Evolutionary conservation across 2,797 vertebrate genomes (phyloP).

Genomic region (Paedocypris micromegethes): DNA sequence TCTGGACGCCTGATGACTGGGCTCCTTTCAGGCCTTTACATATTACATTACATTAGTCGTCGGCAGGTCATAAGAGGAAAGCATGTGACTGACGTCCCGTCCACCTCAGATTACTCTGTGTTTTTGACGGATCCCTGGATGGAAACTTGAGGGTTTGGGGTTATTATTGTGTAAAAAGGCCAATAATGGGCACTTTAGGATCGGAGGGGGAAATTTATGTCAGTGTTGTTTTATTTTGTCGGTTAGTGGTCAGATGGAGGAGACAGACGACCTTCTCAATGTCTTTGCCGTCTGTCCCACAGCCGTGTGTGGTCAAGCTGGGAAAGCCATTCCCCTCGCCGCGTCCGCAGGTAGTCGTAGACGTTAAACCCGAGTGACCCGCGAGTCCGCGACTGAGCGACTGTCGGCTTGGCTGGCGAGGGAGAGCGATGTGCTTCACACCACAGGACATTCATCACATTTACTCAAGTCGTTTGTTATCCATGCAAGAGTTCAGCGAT

Average conservation of each 20-base stretch:
- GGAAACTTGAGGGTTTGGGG: too few species aligned
- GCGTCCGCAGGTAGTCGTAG: too few species aligned
- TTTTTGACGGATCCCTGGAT: conserved; percentile 9
- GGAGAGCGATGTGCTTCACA: too few species aligned
- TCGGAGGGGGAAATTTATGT: background rate
- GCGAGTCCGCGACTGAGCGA: too few species aligned
- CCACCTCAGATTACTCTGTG: conserved; percentile 16
- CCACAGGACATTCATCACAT: too few species aligned
- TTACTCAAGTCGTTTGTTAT: too few species aligned
- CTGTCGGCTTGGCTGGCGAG: too few species aligned
- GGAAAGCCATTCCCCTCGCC: conserved; percentile 32
- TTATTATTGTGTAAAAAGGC: too few species aligned
- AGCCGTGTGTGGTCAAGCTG: conserved; percentile 46
- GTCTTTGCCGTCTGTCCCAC: conserved; percentile 25
- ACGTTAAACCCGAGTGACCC: too few species aligned
- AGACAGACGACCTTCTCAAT: conserved; percentile 4
- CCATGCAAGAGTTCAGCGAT: too few species aligned
- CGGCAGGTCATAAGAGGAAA: conserved; percentile 4
- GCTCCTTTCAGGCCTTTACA: conserved; percentile 23
- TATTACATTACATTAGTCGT: conserved; percentile 28
- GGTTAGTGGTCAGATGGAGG: conserved; percentile 7
- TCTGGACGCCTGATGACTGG: conserved; percentile 18
- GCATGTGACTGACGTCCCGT: conserved; percentile 9
- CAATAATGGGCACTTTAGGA: background rate
- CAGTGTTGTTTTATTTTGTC: conserved; percentile 10